These are phyloP conservation scores for Mythimna impura DNA, from an alignment of 2,888 invertebrate species.

Conservation along the genomic window DNA sequence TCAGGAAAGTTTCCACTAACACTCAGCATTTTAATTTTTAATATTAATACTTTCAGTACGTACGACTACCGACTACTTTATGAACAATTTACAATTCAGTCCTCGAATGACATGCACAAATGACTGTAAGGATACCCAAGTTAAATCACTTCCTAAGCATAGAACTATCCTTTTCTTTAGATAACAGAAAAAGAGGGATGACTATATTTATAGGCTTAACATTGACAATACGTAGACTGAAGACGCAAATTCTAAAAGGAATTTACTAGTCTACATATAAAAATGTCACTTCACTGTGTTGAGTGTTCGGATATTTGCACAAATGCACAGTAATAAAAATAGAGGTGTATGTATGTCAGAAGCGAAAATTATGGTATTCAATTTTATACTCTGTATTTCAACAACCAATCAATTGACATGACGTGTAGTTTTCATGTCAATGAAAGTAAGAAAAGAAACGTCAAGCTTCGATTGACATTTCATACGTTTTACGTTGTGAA, in stretches of 20 bases:
- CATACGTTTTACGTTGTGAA: neutral
- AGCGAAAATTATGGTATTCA: neutral
- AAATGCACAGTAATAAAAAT: neutral
- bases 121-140: constrained; percentile 29
- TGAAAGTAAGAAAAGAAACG: constrained; percentile 1
- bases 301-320: constrained; percentile 17
- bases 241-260: neutral
- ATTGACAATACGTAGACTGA: neutral
- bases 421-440: constrained; percentile 55
- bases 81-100: constrained; percentile 29
- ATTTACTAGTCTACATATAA: neutral
- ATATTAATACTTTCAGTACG: constrained; percentile 23
- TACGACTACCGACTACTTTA: neutral
- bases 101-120: constrained; percentile 80
- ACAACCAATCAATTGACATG: constrained; percentile 48
- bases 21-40: constrained; percentile 77
- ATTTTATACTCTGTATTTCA: constrained; percentile 11
- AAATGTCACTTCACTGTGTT: constrained; percentile 40
- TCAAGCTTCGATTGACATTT: constrained; percentile 21
- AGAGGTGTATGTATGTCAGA: neutral
- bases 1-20: constrained; percentile 84
- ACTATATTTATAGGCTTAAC: neutral
- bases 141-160: neutral
- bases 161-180: constrained; percentile 15
- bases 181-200: neutral